These are phyloP conservation scores for Choloepus didactylus DNA, from an alignment of 2,797 vertebrate genomes.

Conservation along the genomic window DNA sequence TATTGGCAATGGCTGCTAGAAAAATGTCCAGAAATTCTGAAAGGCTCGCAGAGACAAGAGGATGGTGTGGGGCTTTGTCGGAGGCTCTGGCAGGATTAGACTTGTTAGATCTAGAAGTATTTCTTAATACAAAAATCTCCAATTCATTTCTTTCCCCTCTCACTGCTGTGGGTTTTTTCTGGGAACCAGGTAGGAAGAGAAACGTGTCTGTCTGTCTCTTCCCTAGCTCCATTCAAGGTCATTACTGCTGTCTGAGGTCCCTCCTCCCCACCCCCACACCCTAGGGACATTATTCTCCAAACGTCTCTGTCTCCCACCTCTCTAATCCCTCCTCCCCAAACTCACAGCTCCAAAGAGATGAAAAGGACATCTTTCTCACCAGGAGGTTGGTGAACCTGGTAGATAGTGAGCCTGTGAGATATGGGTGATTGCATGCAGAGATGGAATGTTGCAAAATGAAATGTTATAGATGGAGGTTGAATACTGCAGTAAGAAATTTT, in stretches of 20 bases:
- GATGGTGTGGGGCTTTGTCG: neutral
- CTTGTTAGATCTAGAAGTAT: neutral
- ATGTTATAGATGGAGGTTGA: neutral
- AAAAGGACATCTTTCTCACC: neutral
- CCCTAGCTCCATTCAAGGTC: neutral
- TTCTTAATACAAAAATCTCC: constrained; percentile 6
- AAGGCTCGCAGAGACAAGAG: neutral
- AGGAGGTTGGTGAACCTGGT: neutral
- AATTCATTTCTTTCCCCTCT: neutral
- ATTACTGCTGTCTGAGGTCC: rapidly evolving
- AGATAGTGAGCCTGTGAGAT: neutral
- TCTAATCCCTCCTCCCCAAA: neutral
- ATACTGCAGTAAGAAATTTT: neutral
- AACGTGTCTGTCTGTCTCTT: neutral
- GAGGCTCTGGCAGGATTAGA: neutral
- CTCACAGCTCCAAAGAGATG: neutral
- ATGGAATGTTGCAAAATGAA: neutral
- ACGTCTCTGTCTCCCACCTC: neutral
- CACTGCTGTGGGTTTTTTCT: neutral
- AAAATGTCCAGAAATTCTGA: neutral
- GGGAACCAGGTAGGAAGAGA: neutral
- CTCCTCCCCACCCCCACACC: neutral
- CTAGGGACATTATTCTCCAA: neutral
- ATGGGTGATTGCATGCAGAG: neutral
- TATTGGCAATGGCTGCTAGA: neutral